Base-by-base conservation (phyloP, 92 coral and sea anemone genomes). In the Anthopleura xanthogrammica region DNA sequence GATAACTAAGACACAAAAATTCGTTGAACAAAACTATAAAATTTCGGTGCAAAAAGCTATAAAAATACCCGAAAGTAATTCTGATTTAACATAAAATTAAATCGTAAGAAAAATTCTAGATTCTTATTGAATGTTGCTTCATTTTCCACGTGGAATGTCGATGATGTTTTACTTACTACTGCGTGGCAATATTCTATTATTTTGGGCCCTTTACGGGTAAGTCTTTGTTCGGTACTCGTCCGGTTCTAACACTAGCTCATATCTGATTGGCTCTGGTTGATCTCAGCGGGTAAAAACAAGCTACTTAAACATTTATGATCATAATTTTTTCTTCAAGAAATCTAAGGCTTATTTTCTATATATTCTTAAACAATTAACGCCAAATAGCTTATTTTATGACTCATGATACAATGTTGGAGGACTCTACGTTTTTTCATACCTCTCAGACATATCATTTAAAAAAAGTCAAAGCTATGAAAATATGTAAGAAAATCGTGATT, bases 121-220 rank as follows among this genome's bases (percentile, higher is more conserved):
- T 39, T 20, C 48, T 41, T 72, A 55, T 80, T 66, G 84, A 81
- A 81, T 66, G 64, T 50, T 64, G 84, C 84, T 68, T 81, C 60
- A 81, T 81, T 10, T 68, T 41, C 77, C 84, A 81, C 84, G 77
- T 71, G 84, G 72, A 70, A 71, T 50, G 8, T 29, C 36, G 0
- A 1, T 29, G 58, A 46, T 23, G 54, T 24, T 80, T 40, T 9
- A 16, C 74, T 68, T 0, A 40, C 55, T 70, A 81, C 17, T 81
- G 84, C 84, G 84, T 81, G 84, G 77, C 77, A 71, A 16, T n/a
- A n/a, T 29, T 68, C 46, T 29, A 29, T 68, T 19, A 19, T 68
- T 68, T 55, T 78, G 42, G 55, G 70, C 24, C 57, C 23, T 60
- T 40, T 58, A 43, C 83, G 4, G 83, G 83, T 80, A 62, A 16